Percentiles rank a stretch among this genome's conserved stretches.
Conservation (phyloP, 2,888 invertebrate species). For the Neoscelio sp. region DNA sequence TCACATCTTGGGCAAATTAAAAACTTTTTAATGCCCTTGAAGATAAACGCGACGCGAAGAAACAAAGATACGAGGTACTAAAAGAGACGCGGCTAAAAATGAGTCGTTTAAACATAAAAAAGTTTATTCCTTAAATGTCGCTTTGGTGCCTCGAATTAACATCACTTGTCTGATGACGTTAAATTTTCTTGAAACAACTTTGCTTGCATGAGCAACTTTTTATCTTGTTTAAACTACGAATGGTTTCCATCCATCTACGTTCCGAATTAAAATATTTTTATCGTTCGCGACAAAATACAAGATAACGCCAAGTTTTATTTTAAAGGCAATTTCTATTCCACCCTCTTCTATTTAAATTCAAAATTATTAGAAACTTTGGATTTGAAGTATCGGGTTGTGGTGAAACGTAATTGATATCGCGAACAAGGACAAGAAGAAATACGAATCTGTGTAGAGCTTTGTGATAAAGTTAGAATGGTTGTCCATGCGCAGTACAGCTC, state of each 20-base stretch:
- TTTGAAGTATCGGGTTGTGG: slow-evolving; percentile 25
- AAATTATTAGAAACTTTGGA: slow-evolving; percentile 21
- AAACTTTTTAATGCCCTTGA: slow-evolving; percentile 13
- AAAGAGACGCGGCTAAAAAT: no score
- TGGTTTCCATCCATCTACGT: no score
- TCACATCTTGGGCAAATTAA: slow-evolving; percentile 15
- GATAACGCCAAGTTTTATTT: slow-evolving; percentile 14
- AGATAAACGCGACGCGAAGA: neutral
- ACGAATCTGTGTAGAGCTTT: slow-evolving; percentile 17
- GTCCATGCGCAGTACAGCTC: neutral
- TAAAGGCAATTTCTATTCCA: no score
- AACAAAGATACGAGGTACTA: no score
- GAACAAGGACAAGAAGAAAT: slow-evolving; percentile 26
- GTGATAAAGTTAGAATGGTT: slow-evolving; percentile 39
- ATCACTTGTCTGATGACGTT: no score
- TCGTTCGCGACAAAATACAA: neutral
- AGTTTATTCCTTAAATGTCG: no score
- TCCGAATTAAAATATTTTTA: slow-evolving; percentile 8
- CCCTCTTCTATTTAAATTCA: neutral
- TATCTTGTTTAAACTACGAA: no score
- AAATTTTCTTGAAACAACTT: no score
- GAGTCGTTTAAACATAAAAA: no score
- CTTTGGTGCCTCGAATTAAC: no score
- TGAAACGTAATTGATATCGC: slow-evolving; percentile 41
- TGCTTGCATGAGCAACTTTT: no score